These are phyloP conservation scores for Apteryx mantelli DNA, from an alignment of 2,113 vertebrate species.

Conservation along the genomic window DNA sequence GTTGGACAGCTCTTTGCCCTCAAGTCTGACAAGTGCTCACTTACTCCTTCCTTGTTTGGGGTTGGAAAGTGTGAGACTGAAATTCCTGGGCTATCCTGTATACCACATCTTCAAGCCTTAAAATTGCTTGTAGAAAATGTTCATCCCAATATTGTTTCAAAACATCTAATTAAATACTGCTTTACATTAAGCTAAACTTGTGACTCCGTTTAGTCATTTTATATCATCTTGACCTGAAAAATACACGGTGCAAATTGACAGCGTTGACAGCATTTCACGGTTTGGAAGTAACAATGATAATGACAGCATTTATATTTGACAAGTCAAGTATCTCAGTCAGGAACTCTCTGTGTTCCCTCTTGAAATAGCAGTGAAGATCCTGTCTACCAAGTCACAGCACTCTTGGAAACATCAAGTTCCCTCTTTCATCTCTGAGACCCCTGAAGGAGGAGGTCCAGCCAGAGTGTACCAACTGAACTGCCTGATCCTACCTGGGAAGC, in stretches of 20 bases:
- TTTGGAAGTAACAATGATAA: slow-evolving; percentile 18
- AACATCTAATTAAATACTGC: not conserved
- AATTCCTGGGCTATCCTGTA: not conserved
- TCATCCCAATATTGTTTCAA: not conserved
- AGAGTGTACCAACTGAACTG: not conserved
- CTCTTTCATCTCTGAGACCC: not conserved
- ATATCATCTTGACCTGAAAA: slow-evolving; percentile 4
- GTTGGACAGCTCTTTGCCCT: not conserved
- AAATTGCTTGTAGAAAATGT: not conserved
- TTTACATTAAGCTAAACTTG: not conserved
- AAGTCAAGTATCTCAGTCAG: slow-evolving; percentile 16
- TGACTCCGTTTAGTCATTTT: not conserved
- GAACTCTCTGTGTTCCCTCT: not conserved
- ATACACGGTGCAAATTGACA: not conserved
- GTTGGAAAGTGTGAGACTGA: not conserved
- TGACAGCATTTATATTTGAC: slow-evolving; percentile 23
- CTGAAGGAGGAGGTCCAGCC: accelerated
- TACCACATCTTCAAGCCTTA: not conserved
- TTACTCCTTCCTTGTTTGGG: not conserved
- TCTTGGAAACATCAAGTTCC: not conserved
- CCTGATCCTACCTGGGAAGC: not conserved
- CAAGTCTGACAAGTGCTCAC: not conserved
- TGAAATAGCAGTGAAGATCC: not conserved
- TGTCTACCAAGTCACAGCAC: not conserved
- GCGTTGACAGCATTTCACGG: not conserved